phyloP scores from a whole-genome alignment of 1,140 invertebrate species.

The Lasioglossum albipes region DNA sequence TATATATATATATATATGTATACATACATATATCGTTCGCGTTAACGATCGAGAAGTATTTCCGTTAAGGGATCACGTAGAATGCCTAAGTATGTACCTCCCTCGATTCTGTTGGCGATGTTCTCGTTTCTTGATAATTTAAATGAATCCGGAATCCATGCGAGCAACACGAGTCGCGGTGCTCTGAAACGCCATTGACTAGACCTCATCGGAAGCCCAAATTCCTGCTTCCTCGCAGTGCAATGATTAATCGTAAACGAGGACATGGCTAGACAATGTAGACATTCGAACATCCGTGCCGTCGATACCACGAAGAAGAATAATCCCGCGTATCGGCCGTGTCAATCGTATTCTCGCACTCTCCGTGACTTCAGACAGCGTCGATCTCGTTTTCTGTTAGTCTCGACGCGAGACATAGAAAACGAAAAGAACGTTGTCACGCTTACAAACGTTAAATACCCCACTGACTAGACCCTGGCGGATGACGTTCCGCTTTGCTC shows the following conservation, averaged over 20 bases:
- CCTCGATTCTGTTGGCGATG: conserved; percentile 32
- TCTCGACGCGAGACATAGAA: conserved; percentile 9
- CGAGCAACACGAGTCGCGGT: neutral
- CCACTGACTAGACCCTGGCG: conserved; percentile 59
- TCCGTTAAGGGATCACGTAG: neutral
- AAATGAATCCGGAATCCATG: conserved; percentile 9
- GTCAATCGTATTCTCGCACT: conserved; percentile 30
- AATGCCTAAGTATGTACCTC: conserved; percentile 21
- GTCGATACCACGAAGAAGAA: neutral
- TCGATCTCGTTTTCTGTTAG: conserved; percentile 11
- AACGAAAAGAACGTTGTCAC: neutral
- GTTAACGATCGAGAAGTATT: conserved; percentile 14
- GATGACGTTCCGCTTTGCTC: conserved; percentile 32
- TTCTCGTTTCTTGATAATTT: conserved; percentile 37
- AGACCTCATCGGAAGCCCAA: conserved; percentile 34
- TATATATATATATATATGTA: too few relatives aligned
- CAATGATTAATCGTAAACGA: conserved; percentile 44
- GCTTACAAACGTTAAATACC: conserved; percentile 40
- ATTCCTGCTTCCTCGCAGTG: conserved; percentile 30
- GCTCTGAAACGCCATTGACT: conserved; percentile 37
- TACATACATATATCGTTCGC: neutral
- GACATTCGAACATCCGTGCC: neutral
- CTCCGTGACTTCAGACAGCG: conserved; percentile 21
- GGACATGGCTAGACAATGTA: conserved; percentile 29
- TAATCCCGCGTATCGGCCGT: neutral